Conservation (phyloP, 1,140 invertebrate genomes). For the Oncopeltus fasciatus region DNA sequence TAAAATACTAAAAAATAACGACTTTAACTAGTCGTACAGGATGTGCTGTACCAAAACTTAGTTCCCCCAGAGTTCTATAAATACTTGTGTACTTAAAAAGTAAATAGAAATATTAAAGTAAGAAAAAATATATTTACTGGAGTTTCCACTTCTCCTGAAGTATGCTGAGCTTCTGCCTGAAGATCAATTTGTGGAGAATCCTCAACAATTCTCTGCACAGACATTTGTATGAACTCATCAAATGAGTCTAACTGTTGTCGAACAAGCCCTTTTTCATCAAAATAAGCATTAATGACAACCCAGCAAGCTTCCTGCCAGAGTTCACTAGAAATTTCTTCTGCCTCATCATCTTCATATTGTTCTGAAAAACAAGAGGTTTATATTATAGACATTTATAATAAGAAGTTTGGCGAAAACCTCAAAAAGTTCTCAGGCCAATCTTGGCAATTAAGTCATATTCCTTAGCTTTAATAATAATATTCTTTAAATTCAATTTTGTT, state of each 20-base stretch:
- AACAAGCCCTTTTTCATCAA: constrained; percentile 98
- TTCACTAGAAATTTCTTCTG: constrained; percentile 83
- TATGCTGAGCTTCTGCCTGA: constrained; percentile 94
- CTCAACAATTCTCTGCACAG: constrained; percentile 95
- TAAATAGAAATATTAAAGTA: too few relatives aligned
- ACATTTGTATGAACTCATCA: constrained; percentile 99
- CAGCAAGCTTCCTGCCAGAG: constrained; percentile 99
- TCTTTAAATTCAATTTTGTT: too few relatives aligned
- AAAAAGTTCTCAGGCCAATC: too few relatives aligned
- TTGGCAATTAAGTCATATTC: too few relatives aligned
- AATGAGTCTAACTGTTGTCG: constrained; percentile 96
- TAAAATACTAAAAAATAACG: too few relatives aligned
- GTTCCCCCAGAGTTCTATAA: too few relatives aligned
- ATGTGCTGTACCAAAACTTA: too few relatives aligned
- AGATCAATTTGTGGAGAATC: constrained; percentile 94
- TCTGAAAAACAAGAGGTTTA: constrained; percentile 36
- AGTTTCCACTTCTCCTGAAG: constrained; percentile 77
- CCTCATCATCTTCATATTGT: constrained; percentile 60
- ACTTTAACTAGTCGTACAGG: too few relatives aligned
- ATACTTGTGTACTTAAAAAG: too few relatives aligned
- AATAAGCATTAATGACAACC: constrained; percentile 98
- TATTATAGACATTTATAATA: too few relatives aligned
- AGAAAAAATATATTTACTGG: constrained; percentile 47
- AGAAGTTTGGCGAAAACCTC: too few relatives aligned
- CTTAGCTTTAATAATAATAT: too few relatives aligned